Base-by-base conservation (phyloP, 2,888 invertebrate species). In the Ctenicera cuprea region DNA sequence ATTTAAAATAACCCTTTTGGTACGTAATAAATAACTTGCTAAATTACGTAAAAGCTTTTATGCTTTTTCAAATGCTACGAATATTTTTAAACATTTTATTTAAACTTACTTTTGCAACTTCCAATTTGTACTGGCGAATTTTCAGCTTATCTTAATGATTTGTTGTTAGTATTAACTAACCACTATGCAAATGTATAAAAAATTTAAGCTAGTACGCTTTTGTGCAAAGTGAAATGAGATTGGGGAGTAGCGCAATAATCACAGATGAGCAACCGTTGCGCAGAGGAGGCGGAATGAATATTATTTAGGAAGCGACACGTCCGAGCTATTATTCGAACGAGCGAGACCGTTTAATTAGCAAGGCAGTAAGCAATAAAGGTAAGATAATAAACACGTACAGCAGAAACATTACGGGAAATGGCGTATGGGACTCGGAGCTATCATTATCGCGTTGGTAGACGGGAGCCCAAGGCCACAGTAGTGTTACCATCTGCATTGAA, bases 321-420 rank as follows among this genome's bases (percentile, higher is more conserved):
- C 54, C 63, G 57, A 71, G 52, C 64, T 64, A 63, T 64, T 64
- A 59, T 59, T 62, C 64, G 63, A 64, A 71, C 52, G 64, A 64
- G 63, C 33, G 57, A 71, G 71, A 71, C 45, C 71, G 64, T 71
- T 70, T 63, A 71, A 71, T 71, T 71, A 71, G 64, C 63, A 63
- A 64, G 69, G 62, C 50, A 62, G 52, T 26, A 62, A 71, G 71
- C 63, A 64, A 64, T 64, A 71, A 64, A 71, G 69, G 54, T 71
- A 63, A 63, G 63, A 22, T 71, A 71, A 71, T 71, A 30, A 64
- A 71, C 18, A 50, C 65, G 52, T 52, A 26, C 54, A 37, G 65
- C 11, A 66, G 54, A 64, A 33, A 20, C 48, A 41, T 41, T 43
- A 62, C 62, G 41, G 62, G 62, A 52, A 54, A 52, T 41, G 30